Evolutionary conservation across 2,113 vertebrate species (phyloP).

Genomic region (Dissostichus mawsoni): DNA sequence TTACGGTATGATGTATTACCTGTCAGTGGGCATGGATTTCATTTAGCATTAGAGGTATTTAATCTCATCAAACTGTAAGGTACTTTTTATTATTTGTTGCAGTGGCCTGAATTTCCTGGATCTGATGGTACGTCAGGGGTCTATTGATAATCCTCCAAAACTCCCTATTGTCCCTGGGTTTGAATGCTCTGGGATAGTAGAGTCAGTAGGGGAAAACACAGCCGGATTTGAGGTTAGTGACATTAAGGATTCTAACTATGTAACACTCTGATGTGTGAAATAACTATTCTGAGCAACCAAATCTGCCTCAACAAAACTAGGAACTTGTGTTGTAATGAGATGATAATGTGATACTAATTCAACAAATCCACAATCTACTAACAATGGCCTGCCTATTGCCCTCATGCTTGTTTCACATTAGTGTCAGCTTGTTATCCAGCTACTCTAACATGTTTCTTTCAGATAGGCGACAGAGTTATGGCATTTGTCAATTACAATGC

Average conservation of each 20-base stretch:
- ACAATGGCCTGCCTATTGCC: not conserved
- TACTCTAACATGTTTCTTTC: slow-evolving; percentile 41
- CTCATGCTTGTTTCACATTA: not conserved
- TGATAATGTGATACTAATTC: not conserved
- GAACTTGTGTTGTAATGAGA: not conserved
- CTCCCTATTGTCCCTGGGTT: slow-evolving; percentile 95
- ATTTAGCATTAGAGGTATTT: slow-evolving; percentile 7
- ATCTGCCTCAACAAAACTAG: not conserved
- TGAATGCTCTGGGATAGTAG: slow-evolving; percentile 97
- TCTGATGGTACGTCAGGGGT: slow-evolving; percentile 98
- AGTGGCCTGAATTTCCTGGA: slow-evolving; percentile 98
- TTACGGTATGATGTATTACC: slow-evolving; percentile 10
- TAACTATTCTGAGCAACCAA: not conserved
- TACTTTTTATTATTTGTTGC: slow-evolving; percentile 55
- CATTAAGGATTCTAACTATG: not conserved
- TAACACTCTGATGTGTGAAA: not conserved
- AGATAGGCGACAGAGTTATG: slow-evolving; percentile 98
- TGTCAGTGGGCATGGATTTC: not conserved
- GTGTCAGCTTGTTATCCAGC: slow-evolving; percentile 9
- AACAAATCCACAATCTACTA: not conserved
- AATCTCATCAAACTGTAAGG: slow-evolving; percentile 8
- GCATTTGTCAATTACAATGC: slow-evolving; percentile 96
- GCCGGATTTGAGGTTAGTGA: slow-evolving; percentile 93
- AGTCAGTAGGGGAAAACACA: slow-evolving; percentile 92
- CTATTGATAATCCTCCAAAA: slow-evolving; percentile 97